Evolutionary conservation across 2,113 vertebrate genomes (phyloP), one percentile per base, ranked within the genome.

Genomic region (Petromus typicus): DNA sequence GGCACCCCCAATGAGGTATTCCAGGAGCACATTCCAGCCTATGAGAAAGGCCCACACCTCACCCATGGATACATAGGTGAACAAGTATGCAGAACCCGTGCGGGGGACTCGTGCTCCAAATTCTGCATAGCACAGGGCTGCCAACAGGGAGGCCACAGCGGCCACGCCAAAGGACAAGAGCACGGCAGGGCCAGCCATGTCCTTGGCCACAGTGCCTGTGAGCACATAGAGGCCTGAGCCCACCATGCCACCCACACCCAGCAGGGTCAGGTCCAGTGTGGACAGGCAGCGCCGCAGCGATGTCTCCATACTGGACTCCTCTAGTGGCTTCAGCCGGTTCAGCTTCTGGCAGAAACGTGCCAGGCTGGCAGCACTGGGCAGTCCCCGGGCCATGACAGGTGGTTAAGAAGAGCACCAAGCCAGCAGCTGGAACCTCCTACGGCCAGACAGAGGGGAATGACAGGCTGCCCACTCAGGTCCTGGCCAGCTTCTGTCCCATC

Each of bases 1-100:
- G 0, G 99, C 99, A 0, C 99, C 99, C 0, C 99, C 99, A 0
- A 99, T 99, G 99, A 99, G 99, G 95, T 99, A 99, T 98, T 99
- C 99, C 86, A 99, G 98, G 86, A 99, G 98, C 71, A 99, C 99
- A 0, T 99, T 99, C 99, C 99, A 99, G 88, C 99, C 99, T 0
- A 99, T 99, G 78, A 99, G 98, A 96, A 99, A 99, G 85, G 99
- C 99, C 99, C 99, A 99, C 80, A 99, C 97, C 96, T 99, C 99
- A 0, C 99, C 99, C 94, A 99, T 98, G 0, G 99, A 99, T 76
- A 99, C 99, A 0, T 99, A 99, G 4, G 99, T 99, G 98, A 99
- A 99, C 99, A 99, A 99, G 97, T 99, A 99, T 57, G 99, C 99
- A 5, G 99, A 99, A 83, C 99, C 99, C 0, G 99, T 99, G 97